Base-by-base conservation (phyloP, 2,797 vertebrate genomes). In the Buphagus erythrorhynchus region DNA sequence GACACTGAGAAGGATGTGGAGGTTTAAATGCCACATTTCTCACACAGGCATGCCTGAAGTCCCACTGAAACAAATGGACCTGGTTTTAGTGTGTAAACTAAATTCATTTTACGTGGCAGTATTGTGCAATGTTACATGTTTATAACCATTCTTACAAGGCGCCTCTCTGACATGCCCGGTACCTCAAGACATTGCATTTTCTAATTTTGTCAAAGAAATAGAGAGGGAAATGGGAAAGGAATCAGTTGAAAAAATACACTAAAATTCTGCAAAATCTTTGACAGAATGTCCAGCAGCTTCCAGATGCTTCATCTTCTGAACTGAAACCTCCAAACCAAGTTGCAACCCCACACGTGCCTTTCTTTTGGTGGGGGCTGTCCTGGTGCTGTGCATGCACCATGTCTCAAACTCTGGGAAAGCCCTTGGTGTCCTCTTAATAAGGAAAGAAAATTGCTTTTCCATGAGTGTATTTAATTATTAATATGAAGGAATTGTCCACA, bases 81-180 rank as follows among this genome's bases (percentile, higher is more conserved):
- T 20, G 16, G 3, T 16, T 40, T 67, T 75, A 42, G 3, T 6
- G 7, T 52, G 8, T 20, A 48, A 92, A 33, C 5, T 20, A 14
- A 40, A 40, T 40, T 45, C 5, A 45, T 80, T 76, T 73, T 48
- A 48, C 0, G 0, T 8, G 22, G 28, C 21, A 81, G 35, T 43
- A 42, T 14, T 38, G 18, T 42, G 29, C 24, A 54, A 36, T 5
- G 13, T 4, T 67, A 9, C 4, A 10, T 26, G 5, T 29, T 82
- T 61, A 48, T 49, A 86, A 35, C 9, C 6, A 25, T 49, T 76
- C 20, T 67, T 29, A 43, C 16, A 38, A 82, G 49, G 20, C 7
- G 45, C 5, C 5, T 59, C n/a, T 59, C 19, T 78, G 40, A 68
- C 31, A 19, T 20, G 26, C 5, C 24, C 0, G 0, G 6, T 36